A percentile compares a stretch with the other conserved stretches of the same genome.
Evolutionary conservation across 2,113 vertebrate species (phyloP).

Genomic region (Rhinopomastus cyanomelas): DNA sequence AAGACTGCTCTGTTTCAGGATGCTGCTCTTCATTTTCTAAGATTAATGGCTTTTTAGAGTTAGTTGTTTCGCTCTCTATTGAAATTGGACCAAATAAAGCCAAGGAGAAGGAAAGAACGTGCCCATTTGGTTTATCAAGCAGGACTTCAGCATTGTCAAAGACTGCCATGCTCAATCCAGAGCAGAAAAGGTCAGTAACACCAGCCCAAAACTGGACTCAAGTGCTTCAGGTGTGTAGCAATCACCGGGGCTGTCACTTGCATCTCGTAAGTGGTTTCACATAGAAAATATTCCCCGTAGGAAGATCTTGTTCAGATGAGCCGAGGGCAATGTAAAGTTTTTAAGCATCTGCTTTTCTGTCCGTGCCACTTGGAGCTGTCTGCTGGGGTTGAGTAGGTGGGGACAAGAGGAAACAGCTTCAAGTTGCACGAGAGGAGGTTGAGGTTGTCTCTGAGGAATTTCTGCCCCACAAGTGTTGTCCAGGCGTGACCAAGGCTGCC

Average conservation of each 20-base stretch:
- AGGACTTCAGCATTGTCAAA: accelerated
- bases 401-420: too few species aligned
- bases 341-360: not conserved
- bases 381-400: not conserved
- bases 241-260: accelerated
- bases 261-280: not conserved
- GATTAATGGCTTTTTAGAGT: not conserved
- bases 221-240: not conserved
- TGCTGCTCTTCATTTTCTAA: not conserved
- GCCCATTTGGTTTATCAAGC: not conserved
- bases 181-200: not conserved
- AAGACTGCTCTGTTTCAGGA: not conserved
- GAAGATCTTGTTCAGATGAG: accelerated
- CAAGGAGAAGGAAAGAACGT: not conserved
- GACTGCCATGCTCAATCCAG: not conserved
- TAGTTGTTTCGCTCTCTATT: not conserved
- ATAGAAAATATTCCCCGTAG: not conserved
- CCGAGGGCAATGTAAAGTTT: not conserved
- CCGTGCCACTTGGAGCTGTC: not conserved
- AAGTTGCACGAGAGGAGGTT: too few species aligned
- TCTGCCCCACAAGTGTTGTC: too few species aligned
- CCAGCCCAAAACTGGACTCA: not conserved
- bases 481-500: too few species aligned
- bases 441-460: too few species aligned
- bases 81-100: not conserved